Evolutionary conservation across 2,113 vertebrate species (phyloP), one percentile per base, ranked within the genome.

Genomic region (Thunnus thynnus): DNA sequence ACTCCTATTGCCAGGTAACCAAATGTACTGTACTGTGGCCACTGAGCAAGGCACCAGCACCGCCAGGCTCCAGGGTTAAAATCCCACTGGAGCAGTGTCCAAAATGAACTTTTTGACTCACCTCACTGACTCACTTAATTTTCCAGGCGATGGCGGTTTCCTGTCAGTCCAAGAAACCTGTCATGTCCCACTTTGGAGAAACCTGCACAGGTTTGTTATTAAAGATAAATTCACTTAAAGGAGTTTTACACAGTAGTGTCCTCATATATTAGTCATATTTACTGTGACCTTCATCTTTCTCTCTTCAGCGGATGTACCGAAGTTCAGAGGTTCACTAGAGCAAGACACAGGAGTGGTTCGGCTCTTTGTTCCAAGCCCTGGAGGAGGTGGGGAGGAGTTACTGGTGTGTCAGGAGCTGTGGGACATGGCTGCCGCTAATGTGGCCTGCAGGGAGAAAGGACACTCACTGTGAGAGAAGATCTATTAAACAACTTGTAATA

Each of bases 101-200:
- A 30, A 30, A 30, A 1, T 22, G 22, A 22, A 1, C 22, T 22
- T 22, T 22, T 22, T 22, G 22, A 22, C 22, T 22, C 22, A 22
- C 22, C 22, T 22, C 22, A 22, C 22, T 22, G 22, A 22, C 22
- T 22, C 22, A 22, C 22, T 1, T 41, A 9, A 41, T 41, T 41
- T 70, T 36, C n/a, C 64, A 88, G 88, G 72, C 13, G 32, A 86
- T 90, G 86, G 77, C 86, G 2, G 0, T 69, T 12, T 88, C 89
- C 3, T 90, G 97, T 62, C 76, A 76, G 3, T 72, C 0, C 0
- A 83, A 82, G 0, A n/a, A 1, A 10, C 56, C 93, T 11, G 50
- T 84, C 70, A 96, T 97, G 75, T 93, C 93, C 2, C 90, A 94
- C 75, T 91, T 87, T 64, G 75, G 72, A 4, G 0, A 3, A 0